phyloP scores from a whole-genome alignment of 1,140 invertebrate species.

The Penaeus japonicus region DNA sequence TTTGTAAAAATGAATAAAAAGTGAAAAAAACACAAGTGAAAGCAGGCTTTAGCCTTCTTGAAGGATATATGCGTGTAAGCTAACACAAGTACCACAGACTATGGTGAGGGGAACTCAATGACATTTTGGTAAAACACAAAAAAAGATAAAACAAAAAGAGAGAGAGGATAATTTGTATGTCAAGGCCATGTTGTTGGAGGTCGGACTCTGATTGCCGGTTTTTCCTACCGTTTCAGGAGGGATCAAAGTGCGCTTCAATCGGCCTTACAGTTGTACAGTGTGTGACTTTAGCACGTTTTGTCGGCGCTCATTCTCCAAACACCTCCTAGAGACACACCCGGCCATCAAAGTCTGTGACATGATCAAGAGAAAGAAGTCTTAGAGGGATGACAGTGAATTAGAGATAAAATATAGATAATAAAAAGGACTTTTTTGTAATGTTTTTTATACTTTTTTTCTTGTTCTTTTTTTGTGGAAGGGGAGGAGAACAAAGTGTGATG shows the following conservation, averaged over 20 bases:
- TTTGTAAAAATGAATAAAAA: constrained; percentile 16
- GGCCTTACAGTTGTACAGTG: constrained; percentile 60
- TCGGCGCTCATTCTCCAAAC: constrained; percentile 59
- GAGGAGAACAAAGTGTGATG: not conserved
- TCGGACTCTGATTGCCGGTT: constrained; percentile 57
- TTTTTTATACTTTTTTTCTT: not conserved
- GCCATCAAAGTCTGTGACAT: constrained; percentile 60
- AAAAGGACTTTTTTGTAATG: too few relatives aligned
- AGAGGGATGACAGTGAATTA: constrained; percentile 30
- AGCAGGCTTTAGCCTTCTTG: constrained; percentile 19
- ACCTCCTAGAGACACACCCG: constrained; percentile 59
- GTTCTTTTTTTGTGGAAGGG: not conserved
- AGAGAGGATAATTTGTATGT: not conserved
- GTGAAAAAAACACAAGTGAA: constrained; percentile 8
- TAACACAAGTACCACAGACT: constrained; percentile 30
- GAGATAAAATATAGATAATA: too few relatives aligned
- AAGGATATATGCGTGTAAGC: constrained; percentile 6
- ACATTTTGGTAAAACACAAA: not conserved
- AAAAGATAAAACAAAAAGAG: not conserved
- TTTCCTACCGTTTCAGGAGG: constrained; percentile 60
- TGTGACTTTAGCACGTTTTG: constrained; percentile 60
- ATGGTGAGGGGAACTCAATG: constrained; percentile 42
- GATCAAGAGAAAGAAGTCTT: constrained; percentile 59
- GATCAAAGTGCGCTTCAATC: constrained; percentile 60
- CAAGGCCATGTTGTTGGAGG: constrained; percentile 26